Evolutionary conservation across 2,113 vertebrate species (phyloP).

Genomic region (Chionodraco myersi): DNA sequence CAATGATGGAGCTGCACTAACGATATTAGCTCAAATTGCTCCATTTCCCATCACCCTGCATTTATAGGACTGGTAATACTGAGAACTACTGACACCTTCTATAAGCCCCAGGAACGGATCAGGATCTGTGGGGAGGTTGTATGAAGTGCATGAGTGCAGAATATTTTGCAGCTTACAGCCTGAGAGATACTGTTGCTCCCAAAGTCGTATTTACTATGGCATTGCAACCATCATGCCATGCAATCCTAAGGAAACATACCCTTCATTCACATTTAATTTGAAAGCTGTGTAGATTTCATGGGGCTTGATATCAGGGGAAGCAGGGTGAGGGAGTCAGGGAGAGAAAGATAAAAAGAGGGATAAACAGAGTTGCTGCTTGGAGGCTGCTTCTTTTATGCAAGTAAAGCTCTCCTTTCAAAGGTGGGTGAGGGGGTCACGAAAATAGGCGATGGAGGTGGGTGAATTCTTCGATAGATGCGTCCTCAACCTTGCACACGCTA

Average conservation of each 20-base stretch:
- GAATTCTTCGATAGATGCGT: constrained; percentile 47
- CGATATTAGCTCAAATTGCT: constrained; percentile 18
- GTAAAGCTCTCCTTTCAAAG: constrained; percentile 68
- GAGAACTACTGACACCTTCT: constrained; percentile 32
- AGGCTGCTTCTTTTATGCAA: constrained; percentile 72
- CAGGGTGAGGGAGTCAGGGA: constrained; percentile 49
- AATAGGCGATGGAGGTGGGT: constrained; percentile 42
- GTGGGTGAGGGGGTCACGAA: constrained; percentile 56
- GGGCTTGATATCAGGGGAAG: constrained; percentile 60
- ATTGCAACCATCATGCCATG: constrained; percentile 74
- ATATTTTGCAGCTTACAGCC: constrained; percentile 61
- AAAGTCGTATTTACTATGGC: constrained; percentile 70
- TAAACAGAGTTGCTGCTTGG: constrained; percentile 66
- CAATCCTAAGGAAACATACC: constrained; percentile 76
- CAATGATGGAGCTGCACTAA: constrained; percentile 10
- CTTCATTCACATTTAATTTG: constrained; percentile 79
- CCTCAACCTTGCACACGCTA: constrained; percentile 40
- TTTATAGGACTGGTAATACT: constrained; percentile 22
- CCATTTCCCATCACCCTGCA: constrained; percentile 32
- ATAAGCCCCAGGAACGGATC: constrained; percentile 54
- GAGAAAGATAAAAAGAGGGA: constrained; percentile 43
- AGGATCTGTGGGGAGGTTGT: constrained; percentile 62
- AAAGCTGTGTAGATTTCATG: constrained; percentile 80
- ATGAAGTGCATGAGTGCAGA: constrained; percentile 60
- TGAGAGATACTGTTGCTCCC: constrained; percentile 72